Percentiles rank a stretch among this genome's conserved stretches.
Evolutionary conservation across 2,797 vertebrate genomes (phyloP).

Genomic region (Xenopus petersii): DNA sequence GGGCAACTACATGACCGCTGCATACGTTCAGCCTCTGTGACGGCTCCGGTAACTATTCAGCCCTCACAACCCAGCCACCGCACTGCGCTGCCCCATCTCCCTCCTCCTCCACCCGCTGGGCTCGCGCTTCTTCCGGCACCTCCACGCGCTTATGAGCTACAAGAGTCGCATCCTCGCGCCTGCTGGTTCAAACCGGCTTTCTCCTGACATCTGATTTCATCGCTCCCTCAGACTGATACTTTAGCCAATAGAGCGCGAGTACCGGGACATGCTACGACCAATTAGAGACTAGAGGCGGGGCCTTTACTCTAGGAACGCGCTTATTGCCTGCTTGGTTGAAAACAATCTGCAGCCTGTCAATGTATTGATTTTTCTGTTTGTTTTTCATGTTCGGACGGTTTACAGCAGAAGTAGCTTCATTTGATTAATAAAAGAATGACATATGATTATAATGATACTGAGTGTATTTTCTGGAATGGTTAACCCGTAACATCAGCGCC

Average conservation of each 20-base stretch:
- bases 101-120: conserved; percentile 4
- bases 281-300: conserved; percentile 53
- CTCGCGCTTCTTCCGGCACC: conserved; percentile 15
- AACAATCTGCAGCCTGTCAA: conserved; percentile 2
- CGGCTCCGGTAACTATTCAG: not conserved
- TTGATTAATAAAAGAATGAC: too few species aligned
- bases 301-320: conserved; percentile 16
- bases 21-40: too few species aligned
- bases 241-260: conserved; percentile 50
- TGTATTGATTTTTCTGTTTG: not conserved
- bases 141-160: conserved; percentile 24
- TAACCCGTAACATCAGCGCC: too few species aligned
- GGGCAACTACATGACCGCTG: too few species aligned
- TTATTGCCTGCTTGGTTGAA: conserved; percentile 9
- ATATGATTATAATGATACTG: too few species aligned
- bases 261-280: conserved; percentile 50
- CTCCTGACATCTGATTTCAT: conserved; percentile 52
- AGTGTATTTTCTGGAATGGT: too few species aligned
- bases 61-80: too few species aligned
- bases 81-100: not conserved
- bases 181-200: conserved; percentile 63
- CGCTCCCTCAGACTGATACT: conserved; percentile 51
- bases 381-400: not conserved
- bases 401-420: not conserved
- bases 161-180: conserved; percentile 47